Conservation (phyloP, 1,140 invertebrate genomes). For the Phenacoccus solenopsis region DNA sequence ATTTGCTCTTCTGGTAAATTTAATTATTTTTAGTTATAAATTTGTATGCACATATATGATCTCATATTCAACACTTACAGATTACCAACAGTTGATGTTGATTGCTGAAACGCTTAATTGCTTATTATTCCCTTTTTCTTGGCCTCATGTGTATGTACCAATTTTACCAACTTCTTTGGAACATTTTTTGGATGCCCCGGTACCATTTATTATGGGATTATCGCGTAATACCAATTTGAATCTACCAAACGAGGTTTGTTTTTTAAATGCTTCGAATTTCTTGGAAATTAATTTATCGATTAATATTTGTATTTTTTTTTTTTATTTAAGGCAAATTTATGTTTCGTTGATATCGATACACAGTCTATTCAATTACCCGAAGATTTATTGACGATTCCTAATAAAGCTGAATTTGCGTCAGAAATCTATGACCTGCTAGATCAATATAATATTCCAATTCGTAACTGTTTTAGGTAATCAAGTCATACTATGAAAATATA, state of each 20-base stretch:
- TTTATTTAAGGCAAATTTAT: constrained; percentile 61
- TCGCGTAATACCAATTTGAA: constrained; percentile 39
- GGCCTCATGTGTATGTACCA: constrained; percentile 98
- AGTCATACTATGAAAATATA: too few relatives aligned
- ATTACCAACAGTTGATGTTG: constrained; percentile 91
- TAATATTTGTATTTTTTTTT: constrained; percentile 18
- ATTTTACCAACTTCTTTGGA: constrained; percentile 89
- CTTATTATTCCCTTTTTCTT: constrained; percentile 85
- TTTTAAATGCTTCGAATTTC: not conserved
- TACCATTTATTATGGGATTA: constrained; percentile 97
- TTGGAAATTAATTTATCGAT: not conserved
- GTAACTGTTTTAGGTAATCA: constrained; percentile 26
- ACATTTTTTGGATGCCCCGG: constrained; percentile 96
- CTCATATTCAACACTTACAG: too few relatives aligned
- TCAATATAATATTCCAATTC: constrained; percentile 45
- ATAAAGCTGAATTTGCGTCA: constrained; percentile 68
- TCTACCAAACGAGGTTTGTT: constrained; percentile 43
- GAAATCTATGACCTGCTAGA: constrained; percentile 72
- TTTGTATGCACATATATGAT: not conserved
- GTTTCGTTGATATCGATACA: constrained; percentile 92
- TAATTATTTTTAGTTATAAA: not conserved
- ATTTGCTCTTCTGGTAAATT: constrained; percentile 74
- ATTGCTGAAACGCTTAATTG: constrained; percentile 88
- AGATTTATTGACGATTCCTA: constrained; percentile 86
- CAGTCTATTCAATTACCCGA: constrained; percentile 85